phyloP scores from a whole-genome alignment of 2,113 vertebrate genomes.

The Zootoca vivipara region DNA sequence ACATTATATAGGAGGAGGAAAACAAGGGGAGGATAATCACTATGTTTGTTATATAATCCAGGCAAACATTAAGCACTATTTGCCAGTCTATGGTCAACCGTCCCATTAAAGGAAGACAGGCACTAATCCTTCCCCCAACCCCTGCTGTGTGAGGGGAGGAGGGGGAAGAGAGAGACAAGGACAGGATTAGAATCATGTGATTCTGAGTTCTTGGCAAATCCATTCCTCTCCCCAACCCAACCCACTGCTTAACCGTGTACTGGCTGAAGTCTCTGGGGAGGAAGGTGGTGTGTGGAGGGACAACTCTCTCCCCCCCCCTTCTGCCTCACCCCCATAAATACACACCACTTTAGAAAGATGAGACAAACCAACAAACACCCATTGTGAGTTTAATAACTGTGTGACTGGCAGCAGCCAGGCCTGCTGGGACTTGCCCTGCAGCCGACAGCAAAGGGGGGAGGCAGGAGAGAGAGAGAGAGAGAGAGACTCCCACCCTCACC shows the following conservation, averaged over 20 bases:
- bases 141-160: background rate
- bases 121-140: background rate
- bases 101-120: slow-evolving; percentile 14
- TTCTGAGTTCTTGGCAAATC: slow-evolving; percentile 1
- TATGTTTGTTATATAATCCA: slow-evolving; percentile 3
- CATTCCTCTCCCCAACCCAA: background rate
- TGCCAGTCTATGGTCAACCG: background rate
- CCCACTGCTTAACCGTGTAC: background rate
- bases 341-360: background rate
- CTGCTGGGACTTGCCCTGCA: background rate
- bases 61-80: slow-evolving; percentile 1
- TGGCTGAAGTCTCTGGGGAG: background rate
- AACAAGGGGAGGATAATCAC: background rate
- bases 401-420: background rate
- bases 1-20: background rate
- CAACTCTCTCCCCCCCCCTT: background rate
- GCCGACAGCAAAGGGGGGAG: background rate
- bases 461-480: too few species aligned
- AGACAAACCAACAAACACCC: background rate
- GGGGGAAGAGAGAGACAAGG: background rate
- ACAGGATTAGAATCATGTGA: slow-evolving; percentile 19
- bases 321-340: background rate
- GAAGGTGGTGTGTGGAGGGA: background rate
- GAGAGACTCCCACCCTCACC: background rate
- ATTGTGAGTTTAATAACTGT: slow-evolving; percentile 4